These are phyloP conservation scores for Odontocolon sp. DNA, from an alignment of 2,888 invertebrate genomes.

Conservation along the genomic window DNA sequence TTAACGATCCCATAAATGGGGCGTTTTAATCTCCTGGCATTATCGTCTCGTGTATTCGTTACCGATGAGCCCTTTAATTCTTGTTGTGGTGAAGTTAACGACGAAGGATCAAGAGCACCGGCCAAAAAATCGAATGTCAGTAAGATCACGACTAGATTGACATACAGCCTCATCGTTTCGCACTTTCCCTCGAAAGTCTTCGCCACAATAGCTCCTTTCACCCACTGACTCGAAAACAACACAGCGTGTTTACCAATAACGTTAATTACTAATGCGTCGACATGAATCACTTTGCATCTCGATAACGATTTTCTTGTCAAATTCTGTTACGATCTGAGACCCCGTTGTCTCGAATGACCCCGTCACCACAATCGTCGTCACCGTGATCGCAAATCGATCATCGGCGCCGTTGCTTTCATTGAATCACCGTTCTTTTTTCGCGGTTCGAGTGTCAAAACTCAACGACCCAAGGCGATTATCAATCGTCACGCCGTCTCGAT, in stretches of 20 bases:
- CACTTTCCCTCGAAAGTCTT: background rate
- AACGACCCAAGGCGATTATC: background rate
- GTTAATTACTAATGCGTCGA: background rate
- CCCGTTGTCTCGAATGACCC: constrained; percentile 11
- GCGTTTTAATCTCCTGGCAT: constrained; percentile 23
- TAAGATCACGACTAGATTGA: constrained; percentile 72
- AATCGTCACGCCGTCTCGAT: constrained; percentile 41
- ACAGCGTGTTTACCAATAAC: background rate
- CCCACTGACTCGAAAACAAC: background rate
- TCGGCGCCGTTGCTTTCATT: constrained; percentile 31
- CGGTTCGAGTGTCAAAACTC: constrained; percentile 26
- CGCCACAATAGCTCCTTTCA: background rate
- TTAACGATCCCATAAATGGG: background rate
- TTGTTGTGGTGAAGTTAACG: constrained; percentile 3
- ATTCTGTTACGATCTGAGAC: background rate
- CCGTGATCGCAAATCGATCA: constrained; percentile 30
- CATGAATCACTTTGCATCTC: constrained; percentile 30
- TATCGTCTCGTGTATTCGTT: constrained; percentile 7
- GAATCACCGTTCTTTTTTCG: constrained; percentile 38
- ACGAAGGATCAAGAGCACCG: constrained; percentile 49
- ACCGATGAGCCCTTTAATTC: background rate
- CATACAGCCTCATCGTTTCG: constrained; percentile 66
- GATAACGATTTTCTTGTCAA: background rate
- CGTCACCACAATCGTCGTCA: constrained; percentile 11
- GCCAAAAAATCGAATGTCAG: constrained; percentile 62